Evolutionary conservation across 2,888 invertebrate species (phyloP).

Genomic region (Marronus borbonicus): DNA sequence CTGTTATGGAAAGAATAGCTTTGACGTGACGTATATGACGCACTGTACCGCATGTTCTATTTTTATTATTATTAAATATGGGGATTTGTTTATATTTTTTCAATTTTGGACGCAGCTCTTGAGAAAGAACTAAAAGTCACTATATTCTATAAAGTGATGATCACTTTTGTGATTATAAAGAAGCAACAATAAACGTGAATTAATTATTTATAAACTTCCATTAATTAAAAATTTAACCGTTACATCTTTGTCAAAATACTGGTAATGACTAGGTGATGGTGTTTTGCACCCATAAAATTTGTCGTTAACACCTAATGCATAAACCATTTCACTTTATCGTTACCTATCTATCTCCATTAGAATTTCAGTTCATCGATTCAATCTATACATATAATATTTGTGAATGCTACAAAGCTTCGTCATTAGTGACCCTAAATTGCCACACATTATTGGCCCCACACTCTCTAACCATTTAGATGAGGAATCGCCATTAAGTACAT

Average conservation of each 20-base stretch:
- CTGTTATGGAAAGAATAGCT: neutral
- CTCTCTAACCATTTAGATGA: neutral
- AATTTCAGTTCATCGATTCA: neutral
- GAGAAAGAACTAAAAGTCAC: too few relatives aligned
- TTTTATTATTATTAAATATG: neutral
- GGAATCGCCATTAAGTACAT: neutral
- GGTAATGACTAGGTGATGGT: neutral
- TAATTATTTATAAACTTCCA: too few relatives aligned
- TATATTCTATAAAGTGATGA: neutral
- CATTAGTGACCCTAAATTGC: slow-evolving; percentile 18
- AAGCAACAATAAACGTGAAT: too few relatives aligned
- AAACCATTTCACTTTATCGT: neutral
- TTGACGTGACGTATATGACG: neutral
- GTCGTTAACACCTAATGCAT: neutral
- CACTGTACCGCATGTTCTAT: neutral
- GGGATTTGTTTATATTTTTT: too few relatives aligned
- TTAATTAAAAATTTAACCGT: too few relatives aligned
- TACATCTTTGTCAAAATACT: too few relatives aligned
- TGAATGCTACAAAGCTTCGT: neutral
- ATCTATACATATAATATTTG: neutral
- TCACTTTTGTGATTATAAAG: neutral
- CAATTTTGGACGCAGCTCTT: neutral
- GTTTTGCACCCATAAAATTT: neutral
- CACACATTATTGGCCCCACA: neutral
- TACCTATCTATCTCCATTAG: neutral